Conservation (phyloP, 2,888 invertebrate species). For the Agonopterix arenella region DNA sequence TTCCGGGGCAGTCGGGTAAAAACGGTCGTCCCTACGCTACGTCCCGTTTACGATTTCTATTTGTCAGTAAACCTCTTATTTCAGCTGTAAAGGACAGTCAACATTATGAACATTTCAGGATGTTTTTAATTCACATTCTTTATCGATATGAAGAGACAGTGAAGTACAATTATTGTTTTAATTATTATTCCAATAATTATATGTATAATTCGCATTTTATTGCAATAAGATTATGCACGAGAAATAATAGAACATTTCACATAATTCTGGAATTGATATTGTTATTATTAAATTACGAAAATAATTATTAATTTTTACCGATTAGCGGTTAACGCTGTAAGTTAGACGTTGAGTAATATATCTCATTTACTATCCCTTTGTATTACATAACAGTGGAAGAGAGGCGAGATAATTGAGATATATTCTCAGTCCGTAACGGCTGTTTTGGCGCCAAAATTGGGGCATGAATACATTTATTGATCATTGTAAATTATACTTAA, state of each 20-base stretch:
- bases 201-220: conserved; percentile 6
- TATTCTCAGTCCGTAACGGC: conserved; percentile 16
- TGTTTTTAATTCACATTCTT: too few species aligned
- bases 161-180: conserved; percentile 2
- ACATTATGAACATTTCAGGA: too few species aligned
- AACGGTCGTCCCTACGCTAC: too few species aligned
- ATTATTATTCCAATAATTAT: not conserved
- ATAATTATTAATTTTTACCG: conserved; percentile 18
- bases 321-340: conserved; percentile 17
- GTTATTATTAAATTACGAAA: conserved; percentile 11
- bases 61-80: too few species aligned
- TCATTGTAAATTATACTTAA: conserved; percentile 74
- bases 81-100: not conserved
- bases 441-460: conserved; percentile 23
- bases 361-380: not conserved
- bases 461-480: conserved; percentile 47
- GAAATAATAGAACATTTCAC: conserved; percentile 4
- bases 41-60: too few species aligned
- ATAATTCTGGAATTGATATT: conserved; percentile 15
- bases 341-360: conserved; percentile 8
- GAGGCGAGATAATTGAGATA: not conserved
- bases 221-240: conserved; percentile 6
- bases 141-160: not conserved
- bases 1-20: too few species aligned
- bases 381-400: not conserved